These are phyloP conservation scores for Aurelia aurita complex sp. Pacific DNA, from an alignment of 30 jellyfish, hydroid and myxozoan species.

Conservation along the genomic window DNA sequence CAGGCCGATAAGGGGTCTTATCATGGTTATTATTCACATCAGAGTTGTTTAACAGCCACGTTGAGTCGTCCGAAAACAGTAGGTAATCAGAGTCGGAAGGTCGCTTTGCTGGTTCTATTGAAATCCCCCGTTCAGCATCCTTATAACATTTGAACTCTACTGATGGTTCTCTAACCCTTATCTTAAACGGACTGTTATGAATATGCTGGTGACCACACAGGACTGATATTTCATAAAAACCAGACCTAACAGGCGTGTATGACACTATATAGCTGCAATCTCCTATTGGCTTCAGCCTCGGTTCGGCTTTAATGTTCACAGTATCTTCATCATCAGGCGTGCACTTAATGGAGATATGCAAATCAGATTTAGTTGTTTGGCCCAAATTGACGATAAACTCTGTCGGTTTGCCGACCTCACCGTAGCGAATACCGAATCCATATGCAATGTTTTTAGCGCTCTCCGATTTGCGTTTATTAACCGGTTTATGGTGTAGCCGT, in stretches of 20 bases:
- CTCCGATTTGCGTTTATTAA: constrained; percentile 25
- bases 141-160: constrained; percentile 22
- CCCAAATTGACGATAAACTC: constrained; percentile 82
- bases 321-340: constrained; percentile 73
- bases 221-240: constrained; percentile 69
- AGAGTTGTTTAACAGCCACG: not conserved
- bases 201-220: constrained; percentile 80
- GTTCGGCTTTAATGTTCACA: constrained; percentile 70
- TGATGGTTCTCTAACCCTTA: constrained; percentile 62
- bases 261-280: constrained; percentile 79
- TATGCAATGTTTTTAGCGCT: constrained; percentile 66
- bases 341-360: constrained; percentile 84
- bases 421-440: constrained; percentile 95
- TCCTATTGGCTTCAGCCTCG: constrained; percentile 75
- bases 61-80: constrained; percentile 16
- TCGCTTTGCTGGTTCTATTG: constrained; percentile 58
- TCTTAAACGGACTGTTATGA: constrained; percentile 82
- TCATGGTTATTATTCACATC: constrained; percentile 1
- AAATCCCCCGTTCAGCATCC: constrained; percentile 19
- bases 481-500: not conserved
- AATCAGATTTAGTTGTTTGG: constrained; percentile 61
- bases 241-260: constrained; percentile 93
- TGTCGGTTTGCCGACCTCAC: constrained; percentile 94
- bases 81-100: constrained; percentile 22
- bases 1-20: constrained; percentile 13